Evolutionary conservation across 2,888 invertebrate species (phyloP).

Genomic region (Agrochola litura): DNA sequence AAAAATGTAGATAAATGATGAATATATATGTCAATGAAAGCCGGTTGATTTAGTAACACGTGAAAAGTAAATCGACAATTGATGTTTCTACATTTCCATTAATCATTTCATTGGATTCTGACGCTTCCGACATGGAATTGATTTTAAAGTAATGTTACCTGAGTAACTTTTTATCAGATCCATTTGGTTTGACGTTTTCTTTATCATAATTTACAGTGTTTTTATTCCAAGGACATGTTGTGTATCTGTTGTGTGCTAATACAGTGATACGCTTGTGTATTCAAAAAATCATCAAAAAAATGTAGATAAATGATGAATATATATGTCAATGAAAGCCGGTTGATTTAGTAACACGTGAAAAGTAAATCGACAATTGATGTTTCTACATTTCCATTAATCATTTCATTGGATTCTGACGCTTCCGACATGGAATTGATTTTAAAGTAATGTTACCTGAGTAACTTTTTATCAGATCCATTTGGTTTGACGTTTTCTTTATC

Average conservation of each 20-base stretch:
- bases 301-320: background rate
- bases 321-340: background rate
- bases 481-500: background rate
- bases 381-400: background rate
- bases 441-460: constrained; percentile 1
- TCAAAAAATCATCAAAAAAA: too few species aligned
- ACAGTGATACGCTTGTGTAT: too few species aligned
- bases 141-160: constrained; percentile 8
- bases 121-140: constrained; percentile 23
- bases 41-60: background rate
- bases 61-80: constrained; percentile 10
- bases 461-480: constrained; percentile 19
- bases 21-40: background rate
- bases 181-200: background rate
- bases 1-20: background rate
- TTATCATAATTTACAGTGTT: background rate
- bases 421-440: constrained; percentile 23
- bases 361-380: constrained; percentile 14
- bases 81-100: constrained; percentile 1
- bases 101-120: constrained; percentile 20
- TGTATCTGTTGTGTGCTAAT: too few species aligned
- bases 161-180: constrained; percentile 19
- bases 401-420: constrained; percentile 25
- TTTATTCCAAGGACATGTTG: background rate
- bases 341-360: background rate